A percentile compares a stretch with the other conserved stretches of the same genome.
These are phyloP conservation scores for Ranitomeya variabilis DNA, from an alignment of 2,113 vertebrate genomes.

Conservation along the genomic window DNA sequence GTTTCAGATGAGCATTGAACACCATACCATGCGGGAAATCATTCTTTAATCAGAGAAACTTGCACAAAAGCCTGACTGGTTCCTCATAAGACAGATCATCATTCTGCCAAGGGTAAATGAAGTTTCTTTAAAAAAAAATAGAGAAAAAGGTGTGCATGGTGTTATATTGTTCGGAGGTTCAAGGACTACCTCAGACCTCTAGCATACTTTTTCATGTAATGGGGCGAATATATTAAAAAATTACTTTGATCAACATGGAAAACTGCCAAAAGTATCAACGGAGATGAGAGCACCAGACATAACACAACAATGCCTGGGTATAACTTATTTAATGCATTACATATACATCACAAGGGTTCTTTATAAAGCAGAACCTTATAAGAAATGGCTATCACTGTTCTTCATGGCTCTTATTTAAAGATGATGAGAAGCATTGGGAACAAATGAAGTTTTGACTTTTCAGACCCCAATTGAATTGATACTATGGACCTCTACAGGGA, in stretches of 20 bases:
- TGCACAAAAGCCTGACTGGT: slow-evolving; percentile 54
- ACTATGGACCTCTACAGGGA: slow-evolving; percentile 58
- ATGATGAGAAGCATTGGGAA: slow-evolving; percentile 58
- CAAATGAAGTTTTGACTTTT: slow-evolving; percentile 58
- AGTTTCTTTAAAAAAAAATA: slow-evolving; percentile 44
- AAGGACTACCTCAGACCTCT: slow-evolving; percentile 53
- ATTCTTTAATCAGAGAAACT: slow-evolving; percentile 55
- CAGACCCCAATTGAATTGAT: slow-evolving; percentile 56
- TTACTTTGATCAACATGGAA: slow-evolving; percentile 55
- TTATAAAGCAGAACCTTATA: slow-evolving; percentile 46
- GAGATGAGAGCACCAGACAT: slow-evolving; percentile 50
- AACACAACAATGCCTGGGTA: slow-evolving; percentile 54
- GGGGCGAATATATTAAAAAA: slow-evolving; percentile 55
- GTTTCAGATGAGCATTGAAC: slow-evolving; percentile 42
- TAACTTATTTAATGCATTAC: slow-evolving; percentile 54
- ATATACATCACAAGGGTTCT: slow-evolving; percentile 54
- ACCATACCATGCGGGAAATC: slow-evolving; percentile 54
- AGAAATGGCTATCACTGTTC: slow-evolving; percentile 50
- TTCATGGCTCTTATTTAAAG: slow-evolving; percentile 52
- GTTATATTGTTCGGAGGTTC: slow-evolving; percentile 58
- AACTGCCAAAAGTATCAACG: slow-evolving; percentile 57
- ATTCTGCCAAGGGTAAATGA: slow-evolving; percentile 35
- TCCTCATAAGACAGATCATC: slow-evolving; percentile 50
- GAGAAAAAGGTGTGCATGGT: slow-evolving; percentile 54
- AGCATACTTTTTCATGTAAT: slow-evolving; percentile 52